Base-by-base conservation (phyloP, 2,888 invertebrate genomes). In the Macrosoma leucophasiata region DNA sequence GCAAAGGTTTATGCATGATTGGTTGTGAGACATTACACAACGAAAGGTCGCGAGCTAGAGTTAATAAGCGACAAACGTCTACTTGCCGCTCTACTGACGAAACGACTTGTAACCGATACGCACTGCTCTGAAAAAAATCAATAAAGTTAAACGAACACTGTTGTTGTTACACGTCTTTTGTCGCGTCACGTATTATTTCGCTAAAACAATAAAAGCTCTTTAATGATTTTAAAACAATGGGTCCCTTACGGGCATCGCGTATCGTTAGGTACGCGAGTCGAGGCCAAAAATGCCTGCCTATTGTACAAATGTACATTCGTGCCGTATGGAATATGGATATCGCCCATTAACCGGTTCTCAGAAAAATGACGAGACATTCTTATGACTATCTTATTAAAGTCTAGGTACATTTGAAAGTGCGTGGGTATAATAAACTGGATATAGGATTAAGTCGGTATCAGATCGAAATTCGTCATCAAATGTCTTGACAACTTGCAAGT, bases 341-440 rank as follows among this genome's bases (percentile, higher is more conserved):
- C n/a, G n/a, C n/a, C 58, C 58, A 48, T 52, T 57, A 62, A 74
- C 72, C 73, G 73, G 74, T 78, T 77, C 69, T 67, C 50, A 58
- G 71, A 73, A 78, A 67, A 63, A 62, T 69, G 62, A 74, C 67
- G 59, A 60, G 62, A 63, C 66, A 66, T 73, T 71, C 61, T 55
- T 62, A 56, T 30, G 31, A 30, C 39, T 44, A n/a, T n/a, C n/a
- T n/a, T n/a, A n/a, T n/a, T n/a, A n/a, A n/a, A n/a, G n/a, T n/a
- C n/a, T n/a, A n/a, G n/a, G n/a, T n/a, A n/a, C n/a, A n/a, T n/a
- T n/a, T n/a, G n/a, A n/a, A n/a, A n/a, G n/a, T n/a, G n/a, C n/a
- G n/a, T n/a, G n/a, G n/a, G n/a, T n/a, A n/a, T n/a, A n/a, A n/a
- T n/a, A n/a, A n/a, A n/a, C n/a, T n/a, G n/a, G n/a, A n/a, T n/a